A percentile compares a stretch with the other conserved stretches of the same genome.
Conservation (phyloP, 35 echinoderm and acorn worm genomes). For the Heliocidaris tuberculata region DNA sequence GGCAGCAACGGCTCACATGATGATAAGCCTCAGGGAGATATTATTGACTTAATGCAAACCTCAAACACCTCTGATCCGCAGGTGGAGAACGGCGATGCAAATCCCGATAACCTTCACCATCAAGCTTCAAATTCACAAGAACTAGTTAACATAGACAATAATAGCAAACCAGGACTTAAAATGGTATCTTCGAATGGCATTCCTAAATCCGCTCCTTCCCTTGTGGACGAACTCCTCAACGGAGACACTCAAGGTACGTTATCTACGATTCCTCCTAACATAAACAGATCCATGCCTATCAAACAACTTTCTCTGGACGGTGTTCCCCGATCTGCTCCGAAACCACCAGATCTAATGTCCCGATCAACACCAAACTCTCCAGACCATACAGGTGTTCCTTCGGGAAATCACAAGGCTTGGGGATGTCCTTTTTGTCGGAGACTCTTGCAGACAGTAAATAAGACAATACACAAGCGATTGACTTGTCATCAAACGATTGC, state of each 20-base stretch:
- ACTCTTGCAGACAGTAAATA: background rate
- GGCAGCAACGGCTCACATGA: slow-evolving; percentile 35
- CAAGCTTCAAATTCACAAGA: background rate
- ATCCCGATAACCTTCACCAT: background rate
- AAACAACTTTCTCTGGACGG: slow-evolving; percentile 40
- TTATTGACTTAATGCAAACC: slow-evolving; percentile 12
- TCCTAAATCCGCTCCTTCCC: slow-evolving; percentile 23
- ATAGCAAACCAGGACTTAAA: background rate
- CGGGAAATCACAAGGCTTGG: slow-evolving; percentile 20
- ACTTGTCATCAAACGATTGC: slow-evolving; percentile 5
- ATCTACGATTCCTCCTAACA: background rate
- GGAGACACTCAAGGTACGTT: background rate
- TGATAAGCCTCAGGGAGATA: slow-evolving; percentile 8
- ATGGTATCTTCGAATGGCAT: slow-evolving; percentile 38
- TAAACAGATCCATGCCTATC: slow-evolving; percentile 25
- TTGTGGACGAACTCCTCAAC: slow-evolving; percentile 32
- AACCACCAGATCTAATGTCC: slow-evolving; percentile 39
- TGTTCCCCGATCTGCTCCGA: slow-evolving; percentile 27
- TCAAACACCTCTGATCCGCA: background rate
- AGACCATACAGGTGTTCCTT: background rate
- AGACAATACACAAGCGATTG: background rate
- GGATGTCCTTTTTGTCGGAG: background rate
- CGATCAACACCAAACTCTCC: slow-evolving; percentile 46
- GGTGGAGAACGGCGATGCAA: slow-evolving; percentile 10
- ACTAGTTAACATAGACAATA: slow-evolving; percentile 23